Evolutionary conservation across 2,797 vertebrate genomes (phyloP), one percentile per base, ranked within the genome.

Genomic region (Acipenser ruthenus): DNA sequence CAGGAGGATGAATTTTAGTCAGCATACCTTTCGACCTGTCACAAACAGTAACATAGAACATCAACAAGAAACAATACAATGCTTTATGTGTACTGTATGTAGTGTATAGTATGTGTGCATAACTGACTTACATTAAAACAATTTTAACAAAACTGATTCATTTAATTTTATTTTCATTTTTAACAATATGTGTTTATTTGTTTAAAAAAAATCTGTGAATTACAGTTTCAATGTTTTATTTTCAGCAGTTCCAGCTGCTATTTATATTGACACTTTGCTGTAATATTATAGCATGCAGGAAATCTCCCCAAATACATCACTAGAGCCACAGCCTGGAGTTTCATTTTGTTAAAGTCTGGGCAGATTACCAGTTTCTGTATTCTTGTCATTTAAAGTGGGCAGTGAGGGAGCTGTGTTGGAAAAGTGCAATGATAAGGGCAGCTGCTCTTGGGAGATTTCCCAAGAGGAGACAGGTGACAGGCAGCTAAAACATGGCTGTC

Each of bases 361-460:
- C 69, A 84, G 74, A 79, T 91, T 90, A 87, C 65, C 1, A 69
- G 84, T 81, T 84, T 83, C 79, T 63, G 75, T 53, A 73, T 79
- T 63, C 76, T 86, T 89, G 86, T 88, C 85, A 87, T 86, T 82
- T 76, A 82, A 84, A 79, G 81, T 63, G 72, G 77, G 74, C 75
- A 75, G 70, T 69, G 74, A 66, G 68, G 62, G 63, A 60, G 72
- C 78, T 66, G 66, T 77, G 70, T 64, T 70, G 71, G 79, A 77
- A 81, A 88, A 77, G 76, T 78, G 72, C 81, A 81, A 73, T 83
- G 87, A 92, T 90, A 90, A 89, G 85, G 83, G 84, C 81, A 85
- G 80, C 78, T 88, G 82, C 67, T 81, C 82, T 79, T 72, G 71
- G 72, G 83, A 91, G 89, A 91, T 92, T 93, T 94, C 87, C 87